Base-by-base conservation (phyloP, 2,888 invertebrate genomes). In the Amiota minor region DNA sequence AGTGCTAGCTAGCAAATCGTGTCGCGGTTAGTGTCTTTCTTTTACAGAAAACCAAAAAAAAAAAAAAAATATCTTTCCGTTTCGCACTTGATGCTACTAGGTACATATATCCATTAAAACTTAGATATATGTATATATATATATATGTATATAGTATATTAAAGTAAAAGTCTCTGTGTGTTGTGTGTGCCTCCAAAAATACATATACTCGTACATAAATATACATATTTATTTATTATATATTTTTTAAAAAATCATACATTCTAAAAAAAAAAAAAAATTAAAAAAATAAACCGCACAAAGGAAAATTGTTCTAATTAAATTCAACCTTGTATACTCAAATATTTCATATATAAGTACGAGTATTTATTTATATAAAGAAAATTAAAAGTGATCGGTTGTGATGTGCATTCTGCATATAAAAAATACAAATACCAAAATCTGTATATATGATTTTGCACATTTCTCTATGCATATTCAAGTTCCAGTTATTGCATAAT, bases 1-100 rank as follows among this genome's bases (percentile, higher is more conserved):
- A 80, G 84, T 82, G 85, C 81, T 86, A 79, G 87, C 85, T 35
- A 35, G 35, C 35, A 35, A 82, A 80, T 81, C 87, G 88, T 83
- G 86, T 88, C 88, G 86, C 81, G 82, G 76, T 72, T 73, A 79
- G 35, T 35, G 35, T 35, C 35, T 35, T 35, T 35, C 35, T 35
- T 35, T 74, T 70, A 47, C 16, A 62, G 35, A 35, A 35, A 35
- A 35, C 3, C 35, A 35, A 35, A 35, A 35, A 45, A 78, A 81
- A 76, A 80, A 35, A 35, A 35, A 35, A 45, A 78, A 81, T 77
- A 80, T 79, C 76, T 79, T 77, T 75, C 71, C 70, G 67, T 78
- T 74, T 73, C 65, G 75, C 68, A 76, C 75, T 74, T 76, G 78
- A 76, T 76, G 72, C 75, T 79, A 80, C 75, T 79, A 80, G 79